These are phyloP conservation scores for Malacoraja senta DNA, from an alignment of 2,797 vertebrate species.

Conservation along the genomic window DNA sequence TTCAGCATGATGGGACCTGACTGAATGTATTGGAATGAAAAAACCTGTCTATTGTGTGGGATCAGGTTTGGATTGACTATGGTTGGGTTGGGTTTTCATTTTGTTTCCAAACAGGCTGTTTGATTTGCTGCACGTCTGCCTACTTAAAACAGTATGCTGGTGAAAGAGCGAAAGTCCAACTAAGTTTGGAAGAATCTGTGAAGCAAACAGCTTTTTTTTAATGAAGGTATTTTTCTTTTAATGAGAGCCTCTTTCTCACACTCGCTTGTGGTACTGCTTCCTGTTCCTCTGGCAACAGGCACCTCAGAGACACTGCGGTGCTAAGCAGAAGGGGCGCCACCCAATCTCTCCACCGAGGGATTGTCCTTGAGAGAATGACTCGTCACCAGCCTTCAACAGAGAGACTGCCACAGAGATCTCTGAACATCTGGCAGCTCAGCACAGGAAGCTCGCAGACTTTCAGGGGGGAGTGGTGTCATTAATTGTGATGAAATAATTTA, in stretches of 20 bases:
- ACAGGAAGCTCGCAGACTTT: constrained; percentile 67
- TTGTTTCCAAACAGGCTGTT: too few species aligned
- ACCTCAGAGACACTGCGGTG: constrained; percentile 59
- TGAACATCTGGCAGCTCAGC: constrained; percentile 88
- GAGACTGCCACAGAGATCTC: constrained; percentile 80
- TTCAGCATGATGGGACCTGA: too few species aligned
- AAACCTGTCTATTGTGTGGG: too few species aligned
- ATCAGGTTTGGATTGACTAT: too few species aligned
- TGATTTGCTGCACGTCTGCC: neutral
- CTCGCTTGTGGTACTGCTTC: constrained; percentile 50
- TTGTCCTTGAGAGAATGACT: constrained; percentile 85
- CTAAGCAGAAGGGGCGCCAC: constrained; percentile 70
- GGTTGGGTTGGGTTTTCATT: too few species aligned
- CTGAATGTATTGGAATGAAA: too few species aligned
- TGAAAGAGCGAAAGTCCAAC: neutral
- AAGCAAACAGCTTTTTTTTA: constrained; percentile 18
- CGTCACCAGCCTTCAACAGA: constrained; percentile 81
- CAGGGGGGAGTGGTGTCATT: constrained; percentile 75
- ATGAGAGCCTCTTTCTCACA: constrained; percentile 47
- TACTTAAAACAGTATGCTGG: neutral
- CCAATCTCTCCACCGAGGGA: constrained; percentile 62
- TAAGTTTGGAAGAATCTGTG: constrained; percentile 1
- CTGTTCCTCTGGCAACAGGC: constrained; percentile 52
- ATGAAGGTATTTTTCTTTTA: constrained; percentile 21
- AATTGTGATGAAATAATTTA: constrained; percentile 99